Evolutionary conservation across 2,113 vertebrate genomes (phyloP).

Genomic region (Oreochromis spilurus): DNA sequence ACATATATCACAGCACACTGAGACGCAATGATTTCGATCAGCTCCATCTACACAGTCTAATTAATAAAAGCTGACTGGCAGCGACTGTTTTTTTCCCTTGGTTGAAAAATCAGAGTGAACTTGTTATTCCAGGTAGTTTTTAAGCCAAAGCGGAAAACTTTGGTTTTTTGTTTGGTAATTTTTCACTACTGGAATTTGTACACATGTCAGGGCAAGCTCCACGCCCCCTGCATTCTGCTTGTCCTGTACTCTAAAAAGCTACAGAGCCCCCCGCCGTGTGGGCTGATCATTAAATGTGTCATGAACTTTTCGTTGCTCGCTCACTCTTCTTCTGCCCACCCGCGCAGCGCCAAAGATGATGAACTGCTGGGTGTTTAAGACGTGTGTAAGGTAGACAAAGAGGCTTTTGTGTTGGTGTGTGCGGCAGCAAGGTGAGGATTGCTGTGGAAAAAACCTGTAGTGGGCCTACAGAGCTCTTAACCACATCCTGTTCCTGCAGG

Average conservation of each 20-base stretch:
- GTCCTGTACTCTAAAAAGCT: background rate
- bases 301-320: background rate
- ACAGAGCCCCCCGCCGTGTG: fast-evolving
- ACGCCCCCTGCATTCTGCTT: background rate
- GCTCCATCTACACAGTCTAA: background rate
- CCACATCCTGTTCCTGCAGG: slow-evolving; percentile 21
- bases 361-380: background rate
- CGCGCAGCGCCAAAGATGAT: background rate
- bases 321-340: background rate
- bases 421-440: background rate
- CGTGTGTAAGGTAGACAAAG: background rate
- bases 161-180: background rate
- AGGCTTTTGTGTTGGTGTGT: background rate
- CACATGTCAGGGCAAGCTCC: background rate
- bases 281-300: background rate
- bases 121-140: background rate
- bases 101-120: background rate
- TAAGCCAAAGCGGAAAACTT: background rate
- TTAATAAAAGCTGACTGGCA: background rate
- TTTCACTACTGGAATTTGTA: background rate
- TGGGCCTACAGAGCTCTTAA: background rate
- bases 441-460: slow-evolving; percentile 13
- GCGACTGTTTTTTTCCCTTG: background rate
- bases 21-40: background rate
- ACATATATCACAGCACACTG: background rate